Base-by-base conservation (phyloP, 2,888 invertebrate species). In the Athalia cordata region DNA sequence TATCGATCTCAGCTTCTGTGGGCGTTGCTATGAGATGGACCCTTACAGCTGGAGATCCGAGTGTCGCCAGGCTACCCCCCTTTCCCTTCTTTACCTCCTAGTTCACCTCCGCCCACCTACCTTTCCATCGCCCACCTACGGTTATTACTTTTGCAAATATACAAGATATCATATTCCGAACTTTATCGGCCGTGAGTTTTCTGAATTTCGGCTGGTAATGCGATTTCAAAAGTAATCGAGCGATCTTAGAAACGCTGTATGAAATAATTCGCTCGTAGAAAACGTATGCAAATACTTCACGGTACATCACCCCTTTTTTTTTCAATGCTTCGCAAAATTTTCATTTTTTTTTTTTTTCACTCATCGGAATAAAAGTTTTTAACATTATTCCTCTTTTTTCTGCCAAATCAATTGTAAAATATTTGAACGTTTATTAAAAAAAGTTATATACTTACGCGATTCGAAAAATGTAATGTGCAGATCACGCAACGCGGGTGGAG, bases 1-100 rank as follows among this genome's bases (percentile, higher is more conserved):
- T 89, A 89, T 89, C 89, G 89, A 89, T 89, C 89, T 86, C 88
- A 86, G 88, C 88, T 88, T 87, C 89, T 88, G 90, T 89, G 90
- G 90, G 90, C 90, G 90, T 90, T 90, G 90, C 90, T 89, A 90
- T 87, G 90, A 89, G 89, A 90, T 90, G 89, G 90, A 89, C 90
- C 90, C 90, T 90, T 89, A 88, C 87, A 86, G 87, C 85, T 84
- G 85, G 85, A 84, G 83, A 81, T 72, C 59, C 52, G 72, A 72
- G 72, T 72, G 72, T 72, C 78, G 78, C 77, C 78, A 79, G 62
- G 78, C 74, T 50, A 67, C 47, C 79, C 74, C 67, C 29, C 65
- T 49, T 79, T 81, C 76, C 50, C 75, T 47, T 82, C 85, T 52
- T 57, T 47, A 70, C 77, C 77, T 49, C 68, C 77, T 61, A 47